Percentiles rank a stretch among this genome's conserved stretches.
Evolutionary conservation across 2,888 invertebrate species (phyloP).

Genomic region (Allolobophora icterica): DNA sequence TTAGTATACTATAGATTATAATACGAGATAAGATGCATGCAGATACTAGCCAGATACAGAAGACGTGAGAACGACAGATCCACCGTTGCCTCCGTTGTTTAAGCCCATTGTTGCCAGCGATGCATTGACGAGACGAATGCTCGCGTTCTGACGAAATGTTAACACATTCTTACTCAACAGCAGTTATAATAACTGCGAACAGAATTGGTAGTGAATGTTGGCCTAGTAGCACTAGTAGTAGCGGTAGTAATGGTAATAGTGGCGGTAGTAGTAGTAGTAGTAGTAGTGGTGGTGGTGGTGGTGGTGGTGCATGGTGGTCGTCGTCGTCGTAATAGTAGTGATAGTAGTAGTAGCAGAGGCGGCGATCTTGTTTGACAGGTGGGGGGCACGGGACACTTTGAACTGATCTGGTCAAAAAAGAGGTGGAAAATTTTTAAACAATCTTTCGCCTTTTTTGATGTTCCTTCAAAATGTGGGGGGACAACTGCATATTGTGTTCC

Average conservation of each 20-base stretch:
- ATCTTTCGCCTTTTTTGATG: too few relatives aligned
- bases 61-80: neutral
- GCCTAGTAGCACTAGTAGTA: constrained; percentile 26
- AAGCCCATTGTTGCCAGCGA: neutral
- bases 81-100: neutral
- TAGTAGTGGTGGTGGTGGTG: neutral
- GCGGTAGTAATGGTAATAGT: constrained; percentile 21
- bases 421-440: too few relatives aligned
- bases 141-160: neutral
- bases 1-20: too few relatives aligned
- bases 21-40: neutral
- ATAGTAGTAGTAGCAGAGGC: constrained; percentile 33
- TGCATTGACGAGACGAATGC: neutral
- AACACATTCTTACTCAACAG: too few relatives aligned
- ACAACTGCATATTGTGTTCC: too few relatives aligned
- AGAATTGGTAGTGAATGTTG: constrained; percentile 24
- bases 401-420: too few relatives aligned
- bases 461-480: too few relatives aligned
- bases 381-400: too few relatives aligned
- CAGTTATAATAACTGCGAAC: neutral
- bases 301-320: neutral
- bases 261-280: neutral
- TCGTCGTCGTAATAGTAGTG: constrained; percentile 34
- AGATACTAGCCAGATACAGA: neutral
- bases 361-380: too few relatives aligned